Conservation (phyloP, 1,140 invertebrate species). For the Oppia nitens region DNA sequence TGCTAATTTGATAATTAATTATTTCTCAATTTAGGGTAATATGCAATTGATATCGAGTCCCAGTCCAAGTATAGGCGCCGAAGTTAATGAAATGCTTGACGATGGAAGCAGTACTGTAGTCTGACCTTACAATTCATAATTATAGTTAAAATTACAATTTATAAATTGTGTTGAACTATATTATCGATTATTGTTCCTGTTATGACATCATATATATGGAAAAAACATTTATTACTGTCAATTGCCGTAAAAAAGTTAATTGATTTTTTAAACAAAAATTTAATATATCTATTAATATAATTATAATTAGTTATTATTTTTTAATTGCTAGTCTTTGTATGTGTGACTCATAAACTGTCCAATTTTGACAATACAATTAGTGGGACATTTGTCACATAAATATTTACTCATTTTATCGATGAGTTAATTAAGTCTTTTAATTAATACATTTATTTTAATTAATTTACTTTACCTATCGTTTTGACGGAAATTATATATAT, state of each 20-base stretch:
- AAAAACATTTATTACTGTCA: neutral
- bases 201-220: neutral
- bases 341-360: neutral
- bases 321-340: neutral
- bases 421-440: too few species aligned
- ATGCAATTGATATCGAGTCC: slow-evolving; percentile 6
- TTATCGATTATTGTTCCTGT: neutral
- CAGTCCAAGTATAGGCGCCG: slow-evolving; percentile 1
- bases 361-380: neutral
- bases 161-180: neutral
- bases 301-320: neutral
- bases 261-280: neutral
- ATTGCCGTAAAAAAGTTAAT: too few species aligned
- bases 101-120: slow-evolving; percentile 5
- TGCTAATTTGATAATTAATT: neutral
- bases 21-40: neutral
- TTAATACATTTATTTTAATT: too few species aligned
- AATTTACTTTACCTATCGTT: too few species aligned
- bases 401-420: too few species aligned
- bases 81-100: neutral
- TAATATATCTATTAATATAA: neutral
- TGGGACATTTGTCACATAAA: too few species aligned
- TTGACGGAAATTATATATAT: too few species aligned
- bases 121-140: neutral
- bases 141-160: neutral